These are phyloP conservation scores for Macrosiphum euphorbiae DNA, from an alignment of 2,888 invertebrate genomes.

Conservation along the genomic window DNA sequence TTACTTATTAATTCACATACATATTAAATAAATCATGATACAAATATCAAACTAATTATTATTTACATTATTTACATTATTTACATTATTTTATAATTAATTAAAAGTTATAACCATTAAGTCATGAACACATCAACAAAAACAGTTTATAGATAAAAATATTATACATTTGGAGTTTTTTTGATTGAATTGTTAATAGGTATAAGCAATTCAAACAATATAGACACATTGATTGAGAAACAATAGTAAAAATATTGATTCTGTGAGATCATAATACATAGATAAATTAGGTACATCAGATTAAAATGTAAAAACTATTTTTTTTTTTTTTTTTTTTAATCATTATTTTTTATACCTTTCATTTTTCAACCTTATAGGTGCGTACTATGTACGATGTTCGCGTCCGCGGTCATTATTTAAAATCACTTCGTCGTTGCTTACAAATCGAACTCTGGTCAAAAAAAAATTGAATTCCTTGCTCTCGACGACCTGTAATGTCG, in stretches of 20 bases:
- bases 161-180: too few relatives aligned
- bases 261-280: neutral
- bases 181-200: too few relatives aligned
- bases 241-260: neutral
- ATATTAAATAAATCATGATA: neutral
- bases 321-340: neutral
- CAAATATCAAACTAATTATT: neutral
- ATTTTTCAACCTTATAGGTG: neutral
- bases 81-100: neutral
- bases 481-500: neutral
- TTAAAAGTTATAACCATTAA: neutral
- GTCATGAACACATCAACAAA: neutral
- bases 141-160: neutral
- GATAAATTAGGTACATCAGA: neutral
- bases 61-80: neutral
- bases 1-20: neutral
- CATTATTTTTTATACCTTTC: neutral
- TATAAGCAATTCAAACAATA: neutral
- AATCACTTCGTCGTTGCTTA: neutral
- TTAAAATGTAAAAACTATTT: neutral
- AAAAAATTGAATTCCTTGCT: neutral
- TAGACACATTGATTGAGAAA: neutral
- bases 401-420: neutral
- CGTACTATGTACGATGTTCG: too few relatives aligned
- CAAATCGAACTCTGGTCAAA: neutral